Evolutionary conservation across 2,888 invertebrate genomes (phyloP).

Genomic region (Sinhomidia bicolor): DNA sequence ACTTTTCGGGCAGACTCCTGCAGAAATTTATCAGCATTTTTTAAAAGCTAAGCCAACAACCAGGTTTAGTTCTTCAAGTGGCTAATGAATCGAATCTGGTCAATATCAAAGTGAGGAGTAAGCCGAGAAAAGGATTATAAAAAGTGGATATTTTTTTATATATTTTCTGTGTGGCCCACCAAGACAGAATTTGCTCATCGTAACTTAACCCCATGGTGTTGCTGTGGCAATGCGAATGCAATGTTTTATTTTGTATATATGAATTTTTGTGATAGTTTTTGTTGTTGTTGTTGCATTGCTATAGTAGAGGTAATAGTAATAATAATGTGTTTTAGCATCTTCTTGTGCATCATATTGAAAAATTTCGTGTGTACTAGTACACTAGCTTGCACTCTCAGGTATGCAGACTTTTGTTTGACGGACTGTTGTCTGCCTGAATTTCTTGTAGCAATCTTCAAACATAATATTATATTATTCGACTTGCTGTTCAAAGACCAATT

Average conservation of each 20-base stretch:
- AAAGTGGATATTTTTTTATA: slow-evolving; percentile 61
- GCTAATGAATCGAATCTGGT: slow-evolving; percentile 71
- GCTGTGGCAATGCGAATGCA: slow-evolving; percentile 45
- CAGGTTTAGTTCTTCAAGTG: slow-evolving; percentile 65
- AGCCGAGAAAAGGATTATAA: slow-evolving; percentile 67
- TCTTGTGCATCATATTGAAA: slow-evolving; percentile 15
- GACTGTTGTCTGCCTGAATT: not conserved
- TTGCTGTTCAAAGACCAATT: slow-evolving; percentile 40
- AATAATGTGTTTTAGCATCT: not conserved
- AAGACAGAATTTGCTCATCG: slow-evolving; percentile 64
- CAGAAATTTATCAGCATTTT: slow-evolving; percentile 66
- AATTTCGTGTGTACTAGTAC: not conserved
- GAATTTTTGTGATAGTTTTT: not conserved
- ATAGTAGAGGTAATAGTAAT: not conserved
- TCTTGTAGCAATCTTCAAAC: not conserved
- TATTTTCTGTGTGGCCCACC: slow-evolving; percentile 64
- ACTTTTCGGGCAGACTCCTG: not conserved
- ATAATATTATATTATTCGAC: not conserved
- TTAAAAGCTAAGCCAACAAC: slow-evolving; percentile 59
- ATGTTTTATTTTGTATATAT: slow-evolving; percentile 17
- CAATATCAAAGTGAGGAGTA: slow-evolving; percentile 57
- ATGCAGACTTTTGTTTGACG: not conserved
- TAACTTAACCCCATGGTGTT: slow-evolving; percentile 69
- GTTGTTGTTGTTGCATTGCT: not conserved
- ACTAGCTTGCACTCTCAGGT: slow-evolving; percentile 5